Evolutionary conservation across 2,797 vertebrate species (phyloP).

Genomic region (Zenarchopterus dispar): DNA sequence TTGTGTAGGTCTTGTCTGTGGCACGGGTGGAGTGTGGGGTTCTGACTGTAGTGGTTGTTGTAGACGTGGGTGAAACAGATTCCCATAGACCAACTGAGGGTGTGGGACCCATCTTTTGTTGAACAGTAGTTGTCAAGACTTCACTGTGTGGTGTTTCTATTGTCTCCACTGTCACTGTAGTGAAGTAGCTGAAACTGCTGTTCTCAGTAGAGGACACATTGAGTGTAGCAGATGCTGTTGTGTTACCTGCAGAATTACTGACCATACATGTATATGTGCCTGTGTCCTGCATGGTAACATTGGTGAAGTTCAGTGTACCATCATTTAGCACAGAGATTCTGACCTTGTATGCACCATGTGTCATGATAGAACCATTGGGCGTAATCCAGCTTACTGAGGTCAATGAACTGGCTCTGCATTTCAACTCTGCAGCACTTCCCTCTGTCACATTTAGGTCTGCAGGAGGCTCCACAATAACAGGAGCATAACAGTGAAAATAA

Average conservation of each 20-base stretch:
- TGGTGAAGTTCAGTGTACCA: conserved; percentile 98
- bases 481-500: conserved; percentile 98
- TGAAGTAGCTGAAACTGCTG: conserved; percentile 96
- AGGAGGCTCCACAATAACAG: conserved; percentile 98
- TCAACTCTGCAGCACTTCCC: conserved; percentile 97
- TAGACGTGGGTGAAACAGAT: conserved; percentile 80
- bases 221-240: conserved; percentile 95
- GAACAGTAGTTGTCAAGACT: conserved; percentile 90
- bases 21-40: conserved; percentile 90
- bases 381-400: conserved; percentile 99
- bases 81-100: conserved; percentile 87
- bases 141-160: conserved; percentile 95
- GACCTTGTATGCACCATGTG: conserved; percentile 96
- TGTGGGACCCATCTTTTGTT: conserved; percentile 91
- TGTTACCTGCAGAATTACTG: conserved; percentile 98
- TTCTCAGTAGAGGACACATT: conserved; percentile 96
- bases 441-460: conserved; percentile 98
- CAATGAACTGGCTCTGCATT: conserved; percentile 94
- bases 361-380: conserved; percentile 98
- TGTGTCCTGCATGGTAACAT: conserved; percentile 97
- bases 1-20: conserved; percentile 93
- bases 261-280: conserved; percentile 99
- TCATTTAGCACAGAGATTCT: conserved; percentile 98
- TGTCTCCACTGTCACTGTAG: conserved; percentile 98
- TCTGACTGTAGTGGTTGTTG: conserved; percentile 90